A percentile compares a stretch with the other conserved stretches of the same genome.
Evolutionary conservation across 2,888 invertebrate genomes (phyloP).

Genomic region (Diploptera punctata): DNA sequence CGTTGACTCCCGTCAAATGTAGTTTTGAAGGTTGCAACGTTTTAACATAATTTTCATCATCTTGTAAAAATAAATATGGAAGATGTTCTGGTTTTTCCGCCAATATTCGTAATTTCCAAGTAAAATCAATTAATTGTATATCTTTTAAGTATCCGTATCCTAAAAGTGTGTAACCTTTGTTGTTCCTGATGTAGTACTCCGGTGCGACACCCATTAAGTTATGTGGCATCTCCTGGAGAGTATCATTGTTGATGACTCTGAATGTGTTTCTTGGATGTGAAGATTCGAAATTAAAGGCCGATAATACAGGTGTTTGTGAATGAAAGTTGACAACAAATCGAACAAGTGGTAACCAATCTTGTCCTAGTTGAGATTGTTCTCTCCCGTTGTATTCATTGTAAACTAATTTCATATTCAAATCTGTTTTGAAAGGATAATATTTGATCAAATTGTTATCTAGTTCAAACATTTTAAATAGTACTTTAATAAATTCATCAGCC

Average conservation of each 20-base stretch:
- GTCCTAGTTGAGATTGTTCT: not conserved
- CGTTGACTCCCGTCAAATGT: not conserved
- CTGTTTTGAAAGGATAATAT: not conserved
- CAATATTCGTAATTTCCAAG: slow-evolving; percentile 47
- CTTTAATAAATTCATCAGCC: not conserved
- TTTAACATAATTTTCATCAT: not conserved
- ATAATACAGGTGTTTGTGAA: slow-evolving; percentile 6
- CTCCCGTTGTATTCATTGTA: not conserved
- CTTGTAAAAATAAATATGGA: not conserved
- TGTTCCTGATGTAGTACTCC: slow-evolving; percentile 37
- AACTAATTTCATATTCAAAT: not conserved
- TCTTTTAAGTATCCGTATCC: slow-evolving; percentile 47
- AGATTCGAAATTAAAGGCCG: slow-evolving; percentile 44
- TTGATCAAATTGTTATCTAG: not conserved
- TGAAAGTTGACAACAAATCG: slow-evolving; percentile 18
- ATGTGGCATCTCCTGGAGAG: slow-evolving; percentile 44
- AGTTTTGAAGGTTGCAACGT: not conserved
- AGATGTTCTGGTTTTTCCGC: slow-evolving; percentile 43
- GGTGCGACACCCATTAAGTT: not conserved
- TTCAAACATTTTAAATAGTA: not conserved
- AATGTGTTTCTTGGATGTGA: slow-evolving; percentile 44
- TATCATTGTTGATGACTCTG: slow-evolving; percentile 48
- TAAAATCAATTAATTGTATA: slow-evolving; percentile 40
- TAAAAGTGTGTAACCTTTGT: slow-evolving; percentile 48
- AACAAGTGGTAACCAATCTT: slow-evolving; percentile 20